Evolutionary conservation across 1,140 invertebrate species (phyloP), one percentile per base, ranked within the genome.

Genomic region (Belonocnema kinseyi): DNA sequence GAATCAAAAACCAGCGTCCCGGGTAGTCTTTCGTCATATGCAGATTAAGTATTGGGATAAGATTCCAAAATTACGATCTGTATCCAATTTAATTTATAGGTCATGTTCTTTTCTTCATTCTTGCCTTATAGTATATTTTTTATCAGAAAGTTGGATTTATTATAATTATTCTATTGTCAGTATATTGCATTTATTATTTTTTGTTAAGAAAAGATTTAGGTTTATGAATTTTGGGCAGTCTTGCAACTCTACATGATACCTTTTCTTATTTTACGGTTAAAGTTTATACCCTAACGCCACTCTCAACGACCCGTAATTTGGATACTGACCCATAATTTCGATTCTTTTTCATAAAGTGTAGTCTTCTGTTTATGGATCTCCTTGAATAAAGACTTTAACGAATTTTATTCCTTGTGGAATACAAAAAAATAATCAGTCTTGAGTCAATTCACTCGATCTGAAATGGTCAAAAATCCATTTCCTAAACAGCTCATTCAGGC

Each of bases 1-100:
- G 85, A 86, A 86, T 85, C 77, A 58, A 78, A 66, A 66, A 46
- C 7, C 8, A 46, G 10, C 40, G 3, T 66, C 14, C 61, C 61
- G 26, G 26, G 26, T 14, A 40, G 14, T 21, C 14, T 40, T n/a
- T 40, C 26, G 26, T 66, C 61, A 66, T 33, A 66, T 66, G 26
- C 26, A 66, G 13, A 66, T 66, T 40, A 66, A 46, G 26, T 54
- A 54, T 54, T 54, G 58, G 26, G 26, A 16, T 14, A 66, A 66
- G 40, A 46, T 66, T 46, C 14, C 40, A 16, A 66, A 66, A 66
- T 66, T 66, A 66, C 40, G 40, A 33, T 26, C 21, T 61, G 33
- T 26, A 40, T 66, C 26, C 14, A 16, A 66, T 66, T 66, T 40
- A 66, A 66, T n/a, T 66, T 66, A 66, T 40, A 66, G 14, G 40